phyloP scores from a whole-genome alignment of 2,797 vertebrate genomes.

The Aldrovandia affinis region DNA sequence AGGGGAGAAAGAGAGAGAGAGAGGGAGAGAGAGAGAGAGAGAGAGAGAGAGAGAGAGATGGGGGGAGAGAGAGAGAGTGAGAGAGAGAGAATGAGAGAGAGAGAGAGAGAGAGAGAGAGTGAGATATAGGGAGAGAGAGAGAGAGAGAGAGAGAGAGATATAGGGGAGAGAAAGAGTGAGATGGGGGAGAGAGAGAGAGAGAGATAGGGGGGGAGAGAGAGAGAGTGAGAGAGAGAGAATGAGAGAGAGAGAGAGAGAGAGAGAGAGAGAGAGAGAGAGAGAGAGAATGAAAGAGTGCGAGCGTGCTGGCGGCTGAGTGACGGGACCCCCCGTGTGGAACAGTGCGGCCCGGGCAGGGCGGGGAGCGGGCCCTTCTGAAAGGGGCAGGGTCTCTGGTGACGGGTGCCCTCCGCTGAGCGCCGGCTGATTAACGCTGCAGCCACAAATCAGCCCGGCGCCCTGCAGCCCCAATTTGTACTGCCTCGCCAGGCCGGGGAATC shows the following conservation, averaged over 20 bases:
- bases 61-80: background rate
- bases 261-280: background rate
- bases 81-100: too few relatives aligned
- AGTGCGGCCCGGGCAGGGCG: background rate
- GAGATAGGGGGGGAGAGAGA: background rate
- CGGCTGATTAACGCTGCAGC: conserved; percentile 9
- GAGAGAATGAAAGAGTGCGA: background rate
- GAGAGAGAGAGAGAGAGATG: conserved; percentile 1
- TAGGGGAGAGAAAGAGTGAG: too few relatives aligned
- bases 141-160: too few relatives aligned
- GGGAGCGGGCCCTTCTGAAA: background rate
- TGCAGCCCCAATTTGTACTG: background rate
- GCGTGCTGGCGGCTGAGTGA: background rate
- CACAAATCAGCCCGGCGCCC: background rate
- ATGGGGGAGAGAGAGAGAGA: too few relatives aligned
- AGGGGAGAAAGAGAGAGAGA: background rate
- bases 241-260: background rate
- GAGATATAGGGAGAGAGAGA: too few relatives aligned
- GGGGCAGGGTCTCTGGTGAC: background rate
- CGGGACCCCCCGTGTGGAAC: conserved; percentile 8
- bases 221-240: background rate
- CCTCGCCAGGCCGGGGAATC: background rate
- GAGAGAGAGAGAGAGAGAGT: too few relatives aligned
- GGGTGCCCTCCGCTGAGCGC: background rate
- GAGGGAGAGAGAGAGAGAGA: background rate